Base-by-base conservation (phyloP, 2,797 vertebrate species). In the Helarctos malayanus region DNA sequence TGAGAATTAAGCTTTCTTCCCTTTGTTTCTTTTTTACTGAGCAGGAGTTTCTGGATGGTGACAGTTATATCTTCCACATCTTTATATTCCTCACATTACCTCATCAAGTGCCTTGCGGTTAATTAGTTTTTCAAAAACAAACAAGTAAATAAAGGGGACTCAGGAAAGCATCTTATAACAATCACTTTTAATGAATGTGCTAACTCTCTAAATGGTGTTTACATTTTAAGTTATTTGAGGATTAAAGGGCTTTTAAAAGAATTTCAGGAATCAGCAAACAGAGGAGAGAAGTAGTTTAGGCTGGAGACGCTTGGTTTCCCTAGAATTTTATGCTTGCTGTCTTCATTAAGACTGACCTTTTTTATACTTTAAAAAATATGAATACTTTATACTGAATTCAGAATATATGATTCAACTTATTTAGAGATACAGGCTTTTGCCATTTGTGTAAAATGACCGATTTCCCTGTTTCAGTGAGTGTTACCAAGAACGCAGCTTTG, bases 231-330 rank as follows among this genome's bases (percentile, higher is more conserved):
- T 59, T 80, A 81, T 18, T 52, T 87, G 59, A 93, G 38, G 49
- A 85, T 82, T 92, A 89, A 86, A 63, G 89, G 32, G 12, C 61
- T 95, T 96, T 85, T 84, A 8, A 80, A 97, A 96, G 83, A 94
- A 89, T 95, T 96, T 87, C 35, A 83, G 84, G 73, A 92, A 71
- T 89, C 23, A 73, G 61, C 69, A 87, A 87, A 83, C 71, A 16
- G 54, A 92, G 23, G 19, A 81, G 21, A n/a, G 23, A 78, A 71
- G n/a, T 41, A 19, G 73, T 90, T 89, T 59, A 73, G 29, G 12
- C 9, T 45, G 54, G 32, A 32, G 32, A 69, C 3, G 18, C 56
- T 38, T 81, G 41, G 23, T 81, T 87, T 80, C 80, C 32, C 35
- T 56, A 65, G 76, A 92, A 82, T 87, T 92, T 29, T 47, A 83